Conservation (phyloP, 2,113 vertebrate genomes). For the Acrocephalus kingi region DNA sequence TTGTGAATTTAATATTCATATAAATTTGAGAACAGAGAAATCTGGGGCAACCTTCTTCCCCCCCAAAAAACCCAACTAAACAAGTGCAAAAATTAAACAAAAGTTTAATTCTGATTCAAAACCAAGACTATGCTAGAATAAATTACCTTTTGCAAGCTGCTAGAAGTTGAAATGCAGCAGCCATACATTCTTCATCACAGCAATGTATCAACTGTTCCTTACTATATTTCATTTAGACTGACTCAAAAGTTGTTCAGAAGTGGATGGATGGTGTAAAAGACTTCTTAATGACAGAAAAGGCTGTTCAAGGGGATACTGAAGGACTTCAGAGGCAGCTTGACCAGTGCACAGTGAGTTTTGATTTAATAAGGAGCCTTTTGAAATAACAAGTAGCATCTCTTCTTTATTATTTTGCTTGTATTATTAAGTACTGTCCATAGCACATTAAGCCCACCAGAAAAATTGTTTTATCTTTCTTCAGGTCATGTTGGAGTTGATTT, state of each 20-base stretch:
- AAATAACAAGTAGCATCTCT: background rate
- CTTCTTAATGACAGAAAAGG: constrained; percentile 79
- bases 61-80: background rate
- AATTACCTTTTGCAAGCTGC: background rate
- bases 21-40: background rate
- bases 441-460: background rate
- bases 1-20: background rate
- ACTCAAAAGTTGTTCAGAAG: constrained; percentile 78
- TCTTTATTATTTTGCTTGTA: background rate
- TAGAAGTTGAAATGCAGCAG: background rate
- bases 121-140: background rate
- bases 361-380: background rate
- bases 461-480: background rate
- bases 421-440: background rate
- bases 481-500: background rate
- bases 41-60: accelerated
- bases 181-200: background rate
- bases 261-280: constrained; percentile 87
- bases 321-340: constrained; percentile 85
- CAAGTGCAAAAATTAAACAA: background rate
- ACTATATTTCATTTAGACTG: constrained; percentile 72
- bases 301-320: constrained; percentile 68
- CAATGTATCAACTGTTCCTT: constrained; percentile 2
- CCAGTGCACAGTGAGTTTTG: constrained; percentile 83
- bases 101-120: background rate